Base-by-base conservation (phyloP, 2,113 vertebrate genomes). In the Choloepus hoffmanni region DNA sequence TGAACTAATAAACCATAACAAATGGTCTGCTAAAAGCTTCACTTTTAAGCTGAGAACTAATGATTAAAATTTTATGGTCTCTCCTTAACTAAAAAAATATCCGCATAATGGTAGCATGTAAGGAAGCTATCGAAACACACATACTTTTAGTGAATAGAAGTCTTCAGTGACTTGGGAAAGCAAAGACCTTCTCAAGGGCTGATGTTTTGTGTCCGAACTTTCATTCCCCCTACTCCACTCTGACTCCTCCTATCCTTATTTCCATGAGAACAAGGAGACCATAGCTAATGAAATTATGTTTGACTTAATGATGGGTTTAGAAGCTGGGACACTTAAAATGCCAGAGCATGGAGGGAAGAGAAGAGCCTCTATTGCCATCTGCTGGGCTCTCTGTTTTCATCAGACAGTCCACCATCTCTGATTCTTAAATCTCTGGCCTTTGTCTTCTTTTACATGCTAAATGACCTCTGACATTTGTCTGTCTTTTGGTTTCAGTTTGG, bases 291-390 rank as follows among this genome's bases (percentile, higher is more conserved):
- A 93, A 96, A 94, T 85, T 62, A 84, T 36, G n/a, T 94, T 63
- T 89, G 40, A 50, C 48, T 87, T 90, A 79, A 73, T 43, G 74
- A 76, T 28, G 60, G 48, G 84, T 85, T 92, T 95, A 40, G 65
- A 74, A 88, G 36, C 89, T 85, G 78, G 43, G 93, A 6, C 14
- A 58, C 79, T 65, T 78, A 3, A 58, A 79, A 67, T 78, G 81
- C 43, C 79, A 3, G 16, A 65, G 6, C 28, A 1, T 0, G 8
- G 50, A 48, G 21, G 60, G 33, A 53, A 58, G 72, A 97, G 40
- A 90, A 98, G 97, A 96, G 85, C 92, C 96, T 98, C 96, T 98
- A 96, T 98, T 97, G 98, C 98, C 98, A 98, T 97, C 98, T 98
- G 97, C 98, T 98, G 98, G 98, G 95, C 97, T 96, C 55, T 7